Conservation (phyloP, 2,888 invertebrate species). For the Cloeon dipterum region DNA sequence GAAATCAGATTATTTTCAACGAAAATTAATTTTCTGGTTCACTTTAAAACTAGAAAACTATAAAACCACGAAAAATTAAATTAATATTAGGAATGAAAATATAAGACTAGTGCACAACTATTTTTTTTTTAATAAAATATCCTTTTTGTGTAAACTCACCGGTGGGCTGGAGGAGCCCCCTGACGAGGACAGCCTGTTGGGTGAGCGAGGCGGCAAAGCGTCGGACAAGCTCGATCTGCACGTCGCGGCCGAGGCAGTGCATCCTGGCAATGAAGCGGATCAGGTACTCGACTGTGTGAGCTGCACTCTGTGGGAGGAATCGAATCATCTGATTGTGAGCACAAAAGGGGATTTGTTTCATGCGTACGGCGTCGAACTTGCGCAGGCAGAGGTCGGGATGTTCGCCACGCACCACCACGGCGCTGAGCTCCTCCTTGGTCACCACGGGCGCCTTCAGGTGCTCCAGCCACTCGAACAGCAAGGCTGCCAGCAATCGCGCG, state of each 20-base stretch:
- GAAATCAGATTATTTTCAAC: neutral
- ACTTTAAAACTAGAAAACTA: too few relatives aligned
- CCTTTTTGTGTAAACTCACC: slow-evolving; percentile 13
- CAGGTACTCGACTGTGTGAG: slow-evolving; percentile 46
- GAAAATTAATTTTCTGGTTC: too few relatives aligned
- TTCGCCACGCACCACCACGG: slow-evolving; percentile 32
- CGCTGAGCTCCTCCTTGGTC: slow-evolving; percentile 37
- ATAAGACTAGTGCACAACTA: too few relatives aligned
- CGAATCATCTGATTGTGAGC: too few relatives aligned
- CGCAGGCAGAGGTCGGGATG: slow-evolving; percentile 35
- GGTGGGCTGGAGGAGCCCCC: slow-evolving; percentile 20
- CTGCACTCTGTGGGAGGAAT: too few relatives aligned
- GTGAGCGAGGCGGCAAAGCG: slow-evolving; percentile 40
- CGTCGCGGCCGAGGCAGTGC: slow-evolving; percentile 32
- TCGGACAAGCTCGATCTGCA: slow-evolving; percentile 33
- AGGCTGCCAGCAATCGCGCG: slow-evolving; percentile 31
- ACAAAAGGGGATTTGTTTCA: too few relatives aligned
- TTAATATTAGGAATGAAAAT: too few relatives aligned
- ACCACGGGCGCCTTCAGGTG: slow-evolving; percentile 43
- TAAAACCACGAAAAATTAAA: too few relatives aligned
- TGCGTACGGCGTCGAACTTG: slow-evolving; percentile 26
- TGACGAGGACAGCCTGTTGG: slow-evolving; percentile 33
- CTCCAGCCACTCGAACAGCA: slow-evolving; percentile 58
- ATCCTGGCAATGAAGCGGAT: slow-evolving; percentile 42
- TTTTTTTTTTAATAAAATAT: too few relatives aligned